A percentile compares a stretch with the other conserved stretches of the same genome.
Conservation (phyloP, 1,140 invertebrate species). For the Melitaea cinxia region DNA sequence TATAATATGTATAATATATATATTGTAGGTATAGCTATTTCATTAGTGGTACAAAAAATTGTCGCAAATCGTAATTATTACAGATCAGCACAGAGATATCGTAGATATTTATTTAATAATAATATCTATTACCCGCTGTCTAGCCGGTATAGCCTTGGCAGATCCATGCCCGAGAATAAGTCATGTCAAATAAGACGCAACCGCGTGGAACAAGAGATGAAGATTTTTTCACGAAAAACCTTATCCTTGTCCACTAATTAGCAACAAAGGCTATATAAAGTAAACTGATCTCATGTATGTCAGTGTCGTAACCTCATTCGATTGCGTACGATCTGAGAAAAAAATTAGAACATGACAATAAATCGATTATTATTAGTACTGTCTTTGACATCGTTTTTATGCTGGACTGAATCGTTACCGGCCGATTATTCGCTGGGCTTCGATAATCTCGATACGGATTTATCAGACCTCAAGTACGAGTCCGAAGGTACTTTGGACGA, state of each 20-base stretch:
- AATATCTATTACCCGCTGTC: too few relatives aligned
- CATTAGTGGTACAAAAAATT: too few relatives aligned
- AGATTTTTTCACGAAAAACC: slow-evolving; percentile 42
- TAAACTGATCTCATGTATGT: slow-evolving; percentile 67
- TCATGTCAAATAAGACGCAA: slow-evolving; percentile 51
- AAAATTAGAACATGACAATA: slow-evolving; percentile 56
- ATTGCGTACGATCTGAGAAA: slow-evolving; percentile 64
- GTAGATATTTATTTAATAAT: too few relatives aligned
- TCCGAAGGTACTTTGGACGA: slow-evolving; percentile 57
- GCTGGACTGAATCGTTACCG: slow-evolving; percentile 54
- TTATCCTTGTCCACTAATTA: slow-evolving; percentile 57
- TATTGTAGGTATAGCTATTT: too few relatives aligned
- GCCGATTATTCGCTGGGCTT: slow-evolving; percentile 45
- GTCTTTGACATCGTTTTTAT: slow-evolving; percentile 58
- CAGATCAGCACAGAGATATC: too few relatives aligned
- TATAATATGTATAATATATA: too few relatives aligned
- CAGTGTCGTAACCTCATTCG: slow-evolving; percentile 77
- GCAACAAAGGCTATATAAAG: slow-evolving; percentile 69
- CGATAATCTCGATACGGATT: slow-evolving; percentile 57
- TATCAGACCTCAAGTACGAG: slow-evolving; percentile 60
- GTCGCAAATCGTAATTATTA: too few relatives aligned
- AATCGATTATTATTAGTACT: slow-evolving; percentile 58
- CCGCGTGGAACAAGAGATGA: slow-evolving; percentile 49
- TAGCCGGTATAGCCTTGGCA: slow-evolving; percentile 46
- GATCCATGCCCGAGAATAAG: slow-evolving; percentile 52